Conservation (phyloP, 2,797 vertebrate genomes). For the Gambelia wislizenii region DNA sequence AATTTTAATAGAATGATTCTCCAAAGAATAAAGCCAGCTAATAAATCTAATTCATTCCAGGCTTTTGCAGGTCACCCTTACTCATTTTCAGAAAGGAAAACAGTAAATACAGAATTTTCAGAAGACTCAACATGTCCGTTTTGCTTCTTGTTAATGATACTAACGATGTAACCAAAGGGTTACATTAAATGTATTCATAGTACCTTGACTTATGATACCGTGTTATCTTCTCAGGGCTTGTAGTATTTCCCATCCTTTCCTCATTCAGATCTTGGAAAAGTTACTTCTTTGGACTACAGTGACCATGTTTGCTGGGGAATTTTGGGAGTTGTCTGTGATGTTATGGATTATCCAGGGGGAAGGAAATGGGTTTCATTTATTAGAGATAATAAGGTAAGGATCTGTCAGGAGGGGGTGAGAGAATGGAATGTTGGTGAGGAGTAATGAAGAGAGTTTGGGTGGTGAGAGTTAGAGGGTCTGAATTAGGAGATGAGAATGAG, state of each 20-base stretch:
- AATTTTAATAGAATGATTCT: slow-evolving; percentile 12
- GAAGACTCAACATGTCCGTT: neutral
- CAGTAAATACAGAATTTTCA: neutral
- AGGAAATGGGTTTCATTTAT: too few species aligned
- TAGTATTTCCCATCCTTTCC: too few species aligned
- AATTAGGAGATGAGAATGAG: too few species aligned
- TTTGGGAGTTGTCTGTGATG: too few species aligned
- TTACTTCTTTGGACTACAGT: neutral
- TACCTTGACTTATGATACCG: neutral
- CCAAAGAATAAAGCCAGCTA: neutral
- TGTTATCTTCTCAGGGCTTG: neutral
- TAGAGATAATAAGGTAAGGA: too few species aligned
- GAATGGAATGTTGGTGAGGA: too few species aligned
- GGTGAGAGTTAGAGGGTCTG: too few species aligned
- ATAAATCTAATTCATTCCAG: slow-evolving; percentile 7
- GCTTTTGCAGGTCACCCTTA: neutral
- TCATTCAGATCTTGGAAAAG: neutral
- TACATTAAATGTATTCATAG: neutral
- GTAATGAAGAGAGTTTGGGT: too few species aligned
- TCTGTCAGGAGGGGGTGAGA: too few species aligned
- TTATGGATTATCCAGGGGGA: too few species aligned
- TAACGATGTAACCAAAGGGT: neutral
- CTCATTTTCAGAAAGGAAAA: slow-evolving; percentile 7
- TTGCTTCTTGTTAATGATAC: neutral
- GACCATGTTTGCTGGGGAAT: too few species aligned